Evolutionary conservation across 1,140 invertebrate species (phyloP).

Genomic region (Metaphire vulgaris): DNA sequence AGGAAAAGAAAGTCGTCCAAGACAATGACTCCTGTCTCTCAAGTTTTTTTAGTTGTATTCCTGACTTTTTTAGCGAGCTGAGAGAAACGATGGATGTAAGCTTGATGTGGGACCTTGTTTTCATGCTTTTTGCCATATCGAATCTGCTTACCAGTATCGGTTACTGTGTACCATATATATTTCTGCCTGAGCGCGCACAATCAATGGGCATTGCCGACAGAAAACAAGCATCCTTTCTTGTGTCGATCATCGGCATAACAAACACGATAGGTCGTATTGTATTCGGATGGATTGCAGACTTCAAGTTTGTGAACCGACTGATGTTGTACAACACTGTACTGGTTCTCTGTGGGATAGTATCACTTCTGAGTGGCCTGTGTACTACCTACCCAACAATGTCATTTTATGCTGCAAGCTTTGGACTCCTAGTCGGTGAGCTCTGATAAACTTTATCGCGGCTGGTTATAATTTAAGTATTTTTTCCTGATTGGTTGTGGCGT

Average conservation of each 20-base stretch:
- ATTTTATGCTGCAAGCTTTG: slow-evolving; percentile 73
- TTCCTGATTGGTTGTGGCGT: not conserved
- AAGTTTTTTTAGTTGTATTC: not conserved
- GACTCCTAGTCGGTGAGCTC: slow-evolving; percentile 66
- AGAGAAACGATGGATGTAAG: slow-evolving; percentile 76
- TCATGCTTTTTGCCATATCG: slow-evolving; percentile 81
- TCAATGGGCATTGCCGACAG: slow-evolving; percentile 40
- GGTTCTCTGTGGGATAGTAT: slow-evolving; percentile 70
- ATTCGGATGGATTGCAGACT: slow-evolving; percentile 58
- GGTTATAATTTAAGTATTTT: slow-evolving; percentile 1
- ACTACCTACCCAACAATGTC: slow-evolving; percentile 63
- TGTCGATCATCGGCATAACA: slow-evolving; percentile 78
- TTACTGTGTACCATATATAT: slow-evolving; percentile 87
- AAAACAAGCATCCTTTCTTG: slow-evolving; percentile 71
- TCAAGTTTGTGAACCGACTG: slow-evolving; percentile 53
- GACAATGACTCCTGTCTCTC: not conserved
- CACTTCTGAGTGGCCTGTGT: slow-evolving; percentile 68
- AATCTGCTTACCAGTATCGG: slow-evolving; percentile 94
- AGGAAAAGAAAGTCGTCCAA: not conserved
- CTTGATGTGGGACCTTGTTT: slow-evolving; percentile 75
- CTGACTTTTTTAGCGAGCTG: slow-evolving; percentile 50
- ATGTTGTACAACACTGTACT: slow-evolving; percentile 80
- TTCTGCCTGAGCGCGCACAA: slow-evolving; percentile 57
- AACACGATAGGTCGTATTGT: slow-evolving; percentile 57
- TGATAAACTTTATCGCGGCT: too few species aligned